Base-by-base conservation (phyloP, 1,140 invertebrate species). In the Saccostrea glomerata region DNA sequence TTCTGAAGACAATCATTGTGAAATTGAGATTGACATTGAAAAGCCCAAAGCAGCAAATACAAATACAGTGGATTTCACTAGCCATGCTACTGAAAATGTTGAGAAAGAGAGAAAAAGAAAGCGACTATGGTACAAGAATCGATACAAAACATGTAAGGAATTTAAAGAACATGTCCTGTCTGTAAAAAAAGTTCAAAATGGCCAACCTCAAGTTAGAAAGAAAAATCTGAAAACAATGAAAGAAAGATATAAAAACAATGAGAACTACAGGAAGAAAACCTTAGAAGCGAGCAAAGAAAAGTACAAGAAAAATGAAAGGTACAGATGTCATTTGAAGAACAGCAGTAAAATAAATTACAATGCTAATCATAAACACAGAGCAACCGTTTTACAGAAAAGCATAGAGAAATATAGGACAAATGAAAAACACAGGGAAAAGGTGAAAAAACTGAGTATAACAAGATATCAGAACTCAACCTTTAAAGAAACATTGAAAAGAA, bases 251-350 rank as follows among this genome's bases (percentile, higher is more conserved):
- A 36, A 25, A 36, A 55, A 84, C 15, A 84, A 84, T 47, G 23
- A 36, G 47, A 13, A 47, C 11, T 55, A 36, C 36, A 84, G 40
- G 54, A 13, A 84, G 47, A 84, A 84, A 47, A 15, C 15, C 9
- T 13, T 40, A 40, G 15, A 47, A 36, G 54, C 12, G 40, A 84
- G 15, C 9, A 47, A 15, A 55, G 47, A 84, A 13, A 84, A 84
- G 23, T 47, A 84, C 36, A 84, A 40, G 47, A 13, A 84, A 55
- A 84, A 84, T 84, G 82, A n/a, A n/a, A n/a, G n/a, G n/a, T n/a
- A n/a, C n/a, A n/a, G n/a, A n/a, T n/a, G n/a, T n/a, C n/a, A n/a
- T n/a, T n/a, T n/a, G n/a, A n/a, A n/a, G n/a, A n/a, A n/a, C n/a
- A n/a, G n/a, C n/a, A n/a, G n/a, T n/a, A n/a, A n/a, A n/a, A n/a